A percentile compares a stretch with the other conserved stretches of the same genome.
phyloP scores from a whole-genome alignment of 2,113 vertebrate species.

The Illadopsis cleaveri region DNA sequence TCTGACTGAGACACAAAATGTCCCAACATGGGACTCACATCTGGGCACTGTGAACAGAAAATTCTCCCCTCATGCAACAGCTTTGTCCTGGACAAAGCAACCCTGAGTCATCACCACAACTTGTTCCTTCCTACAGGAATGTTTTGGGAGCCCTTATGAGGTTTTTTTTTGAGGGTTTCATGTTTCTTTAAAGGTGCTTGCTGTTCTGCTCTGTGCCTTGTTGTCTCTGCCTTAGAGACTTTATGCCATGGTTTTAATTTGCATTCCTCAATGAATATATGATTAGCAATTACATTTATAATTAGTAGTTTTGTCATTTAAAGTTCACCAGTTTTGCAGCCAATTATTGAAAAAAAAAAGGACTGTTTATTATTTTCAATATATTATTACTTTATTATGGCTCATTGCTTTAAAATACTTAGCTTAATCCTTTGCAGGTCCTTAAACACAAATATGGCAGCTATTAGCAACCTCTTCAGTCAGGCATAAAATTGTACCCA shows the following conservation, averaged over 20 bases:
- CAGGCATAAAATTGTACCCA: conserved; percentile 88
- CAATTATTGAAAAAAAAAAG: conserved; percentile 75
- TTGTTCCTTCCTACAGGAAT: background rate
- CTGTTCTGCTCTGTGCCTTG: background rate
- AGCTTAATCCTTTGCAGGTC: conserved; percentile 80
- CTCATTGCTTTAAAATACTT: conserved; percentile 84
- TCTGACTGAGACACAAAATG: background rate
- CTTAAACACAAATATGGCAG: conserved; percentile 86
- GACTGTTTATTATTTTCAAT: conserved; percentile 80
- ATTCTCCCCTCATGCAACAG: background rate
- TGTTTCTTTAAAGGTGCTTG: background rate
- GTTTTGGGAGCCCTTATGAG: background rate
- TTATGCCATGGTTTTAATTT: conserved; percentile 3
- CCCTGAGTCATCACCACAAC: background rate
- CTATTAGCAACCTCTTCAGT: conserved; percentile 87
- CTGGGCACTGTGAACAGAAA: background rate
- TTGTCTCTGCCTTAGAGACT: conserved; percentile 9
- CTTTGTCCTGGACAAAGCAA: background rate
- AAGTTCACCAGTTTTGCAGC: conserved; percentile 70
- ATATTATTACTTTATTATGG: conserved; percentile 82
- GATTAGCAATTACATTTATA: conserved; percentile 53
- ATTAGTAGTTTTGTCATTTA: conserved; percentile 78
- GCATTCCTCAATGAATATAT: conserved; percentile 29
- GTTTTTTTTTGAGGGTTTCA: background rate
- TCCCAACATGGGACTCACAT: background rate